Base-by-base conservation (phyloP, 2,113 vertebrate genomes). In the Daboia siamensis region DNA sequence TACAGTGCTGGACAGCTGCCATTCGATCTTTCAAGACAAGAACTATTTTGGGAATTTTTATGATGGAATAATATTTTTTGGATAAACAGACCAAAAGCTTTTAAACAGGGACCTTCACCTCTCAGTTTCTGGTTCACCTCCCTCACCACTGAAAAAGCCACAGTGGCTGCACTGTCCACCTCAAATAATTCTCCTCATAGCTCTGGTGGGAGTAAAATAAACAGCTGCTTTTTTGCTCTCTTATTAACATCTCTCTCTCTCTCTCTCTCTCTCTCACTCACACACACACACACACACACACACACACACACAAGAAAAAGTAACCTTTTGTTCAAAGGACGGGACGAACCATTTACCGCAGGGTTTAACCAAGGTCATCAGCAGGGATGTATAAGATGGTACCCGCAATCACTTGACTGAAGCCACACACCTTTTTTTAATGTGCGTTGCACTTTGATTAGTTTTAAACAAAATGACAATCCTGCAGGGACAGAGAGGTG, bases 21-120 rank as follows among this genome's bases (percentile, higher is more conserved):
- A 98, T 97, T 97, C 97, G 96, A 97, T 97, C 97, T 97, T 97
- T 97, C 97, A 97, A 97, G 97, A 96, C 69, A 39, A 2, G 91
- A 97, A 97, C 97, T 98, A 98, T 98, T 98, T 98, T 98, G 97
- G 97, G 98, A 97, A 97, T 97, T 98, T 98, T 98, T 97, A 98
- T 97, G 97, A 96, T 98, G 97, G 97, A 98, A 97, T 97, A 97
- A 97, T 98, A 97, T 98, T 98, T 98, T 98, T 98, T 97, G 0
- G 97, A 97, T 98, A 98, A 98, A 98, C 96, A 98, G 96, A 97
- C 2, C 95, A 97, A 98, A 97, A 97, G 97, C 97, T 97, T 96
- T 98, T 97, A 97, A 97, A 96, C 96, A 95, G 97, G 92, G 97
- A 97, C 93, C 95, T 96, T 97, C 97, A 97, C 97, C 96, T 96